Evolutionary conservation across 1,140 invertebrate genomes (phyloP), one percentile per base, ranked within the genome.

Genomic region (Achroia grisella): DNA sequence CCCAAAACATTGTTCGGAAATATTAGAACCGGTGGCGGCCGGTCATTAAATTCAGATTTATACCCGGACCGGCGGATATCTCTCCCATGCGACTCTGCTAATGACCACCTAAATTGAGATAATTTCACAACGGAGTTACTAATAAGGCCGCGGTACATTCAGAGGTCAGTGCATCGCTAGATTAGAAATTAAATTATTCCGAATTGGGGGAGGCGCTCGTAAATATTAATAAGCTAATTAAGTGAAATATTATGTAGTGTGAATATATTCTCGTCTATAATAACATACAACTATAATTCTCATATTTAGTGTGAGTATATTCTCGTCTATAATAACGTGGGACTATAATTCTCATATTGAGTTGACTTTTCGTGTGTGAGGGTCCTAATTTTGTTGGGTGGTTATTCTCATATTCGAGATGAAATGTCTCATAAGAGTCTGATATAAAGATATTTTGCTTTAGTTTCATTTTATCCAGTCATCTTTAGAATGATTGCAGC

Each of bases 1-100:
- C 56, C 56, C 56, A 44, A 62, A 75, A 72, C 68, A 78, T 64
- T 71, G 68, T 74, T 68, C 58, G 56, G 59, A 63, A 76, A 75
- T 79, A 79, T 75, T 74, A 68, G 67, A 65, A 52, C 61, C 59
- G 62, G 58, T 62, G 53, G 47, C 36, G 55, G 39, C 31, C 17
- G 39, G 39, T 40, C 34, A 44, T 44, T 44, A 44, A 44, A 44
- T 44, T 35, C 78, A 79, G 78, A 82, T 84, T 84, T 84, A 84
- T 80, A 69, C 71, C 47, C 55, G 66, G 56, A 52, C 64, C 61
- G 74, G 72, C 61, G 74, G 72, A 74, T 86, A 87, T 85, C 79
- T 82, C 82, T 76, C 82, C 79, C 70, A 65, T 44, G 82, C 78
- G 82, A 83, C 74, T 71, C 65, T 69, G 66, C 75, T 87, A 87